A percentile compares a stretch with the other conserved stretches of the same genome.
These are phyloP conservation scores for Apostichopus parvimensis DNA, from an alignment of 35 echinoderm and acorn worm genomes.

Conservation along the genomic window DNA sequence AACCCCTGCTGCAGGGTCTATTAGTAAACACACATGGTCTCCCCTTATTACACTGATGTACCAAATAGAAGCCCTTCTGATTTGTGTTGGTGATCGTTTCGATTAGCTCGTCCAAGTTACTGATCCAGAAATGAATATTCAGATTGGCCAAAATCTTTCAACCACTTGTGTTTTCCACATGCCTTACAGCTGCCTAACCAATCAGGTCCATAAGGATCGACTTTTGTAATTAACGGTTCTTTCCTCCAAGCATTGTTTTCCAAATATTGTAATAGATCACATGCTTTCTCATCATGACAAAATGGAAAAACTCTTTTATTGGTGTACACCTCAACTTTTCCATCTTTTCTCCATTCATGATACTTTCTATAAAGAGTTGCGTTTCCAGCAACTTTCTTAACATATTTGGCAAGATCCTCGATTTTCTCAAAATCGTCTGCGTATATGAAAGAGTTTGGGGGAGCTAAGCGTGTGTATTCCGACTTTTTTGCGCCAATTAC, in stretches of 20 bases:
- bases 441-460: constrained; percentile 72
- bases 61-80: too few relatives aligned
- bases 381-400: constrained; percentile 43
- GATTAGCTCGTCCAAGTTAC: too few relatives aligned
- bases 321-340: background rate
- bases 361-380: constrained; percentile 53
- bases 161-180: constrained; percentile 29
- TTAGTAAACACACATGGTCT: too few relatives aligned
- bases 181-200: background rate
- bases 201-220: constrained; percentile 5
- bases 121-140: too few relatives aligned
- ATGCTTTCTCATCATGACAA: background rate
- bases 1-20: too few relatives aligned
- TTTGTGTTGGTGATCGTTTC: too few relatives aligned
- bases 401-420: constrained; percentile 25
- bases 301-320: background rate
- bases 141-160: background rate
- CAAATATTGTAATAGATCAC: background rate
- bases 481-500: constrained; percentile 46
- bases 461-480: constrained; percentile 55
- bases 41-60: too few relatives aligned
- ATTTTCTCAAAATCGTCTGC: constrained; percentile 51
- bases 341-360: constrained; percentile 48
- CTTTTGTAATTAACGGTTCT: background rate
- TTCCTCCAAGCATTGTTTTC: background rate